Conservation (phyloP, 2,113 vertebrate species). For the Dendropsophus ebraccatus region DNA sequence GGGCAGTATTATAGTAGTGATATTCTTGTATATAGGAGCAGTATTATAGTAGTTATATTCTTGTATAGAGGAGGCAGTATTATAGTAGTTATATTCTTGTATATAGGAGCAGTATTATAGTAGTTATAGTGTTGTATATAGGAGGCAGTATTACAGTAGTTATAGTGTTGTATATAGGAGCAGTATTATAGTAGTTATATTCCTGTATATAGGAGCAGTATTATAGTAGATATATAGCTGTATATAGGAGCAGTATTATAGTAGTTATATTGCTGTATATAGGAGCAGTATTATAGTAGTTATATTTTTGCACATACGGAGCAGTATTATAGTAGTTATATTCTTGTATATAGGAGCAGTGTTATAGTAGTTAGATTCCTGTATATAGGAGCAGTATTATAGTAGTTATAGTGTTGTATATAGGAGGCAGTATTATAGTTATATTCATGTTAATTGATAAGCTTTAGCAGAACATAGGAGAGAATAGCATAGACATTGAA, state of each 20-base stretch:
- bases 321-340: neutral
- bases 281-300: neutral
- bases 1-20: too few relatives aligned
- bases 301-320: neutral
- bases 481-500: neutral
- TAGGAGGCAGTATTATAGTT: neutral
- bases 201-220: neutral
- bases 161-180: neutral
- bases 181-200: constrained; percentile 6
- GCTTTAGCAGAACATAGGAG: neutral
- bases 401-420: neutral
- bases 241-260: neutral
- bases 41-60: too few relatives aligned
- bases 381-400: too few relatives aligned
- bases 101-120: neutral
- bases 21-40: too few relatives aligned
- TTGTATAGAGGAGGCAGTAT: too few relatives aligned
- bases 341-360: too few relatives aligned
- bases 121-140: neutral
- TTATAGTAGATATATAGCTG: neutral
- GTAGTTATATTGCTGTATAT: neutral
- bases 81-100: neutral
- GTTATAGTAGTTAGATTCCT: too few relatives aligned
- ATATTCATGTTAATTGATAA: neutral
- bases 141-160: neutral